Evolutionary conservation across 2,888 invertebrate genomes (phyloP).

Genomic region (Celastrina argiolus): DNA sequence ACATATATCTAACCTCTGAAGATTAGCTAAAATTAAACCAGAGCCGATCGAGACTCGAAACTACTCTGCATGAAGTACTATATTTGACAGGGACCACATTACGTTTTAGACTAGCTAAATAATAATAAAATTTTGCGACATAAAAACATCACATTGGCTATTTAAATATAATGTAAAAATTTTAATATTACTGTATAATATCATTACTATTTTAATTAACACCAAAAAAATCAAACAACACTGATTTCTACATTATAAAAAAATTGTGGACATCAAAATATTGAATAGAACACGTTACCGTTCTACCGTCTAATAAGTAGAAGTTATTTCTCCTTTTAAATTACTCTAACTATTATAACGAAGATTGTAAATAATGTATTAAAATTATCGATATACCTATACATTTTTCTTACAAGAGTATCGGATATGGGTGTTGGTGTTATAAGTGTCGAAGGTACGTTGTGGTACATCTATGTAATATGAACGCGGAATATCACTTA

Average conservation of each 20-base stretch:
- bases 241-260: slow-evolving; percentile 12
- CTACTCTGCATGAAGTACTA: not conserved
- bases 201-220: slow-evolving; percentile 4
- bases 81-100: not conserved
- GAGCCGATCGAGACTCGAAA: not conserved
- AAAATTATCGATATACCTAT: slow-evolving; percentile 24
- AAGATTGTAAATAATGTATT: slow-evolving; percentile 25
- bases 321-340: slow-evolving; percentile 8
- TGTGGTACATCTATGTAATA: slow-evolving; percentile 16
- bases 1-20: not conserved
- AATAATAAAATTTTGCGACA: not conserved
- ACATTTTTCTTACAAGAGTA: slow-evolving; percentile 22
- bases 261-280: slow-evolving; percentile 25
- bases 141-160: slow-evolving; percentile 6
- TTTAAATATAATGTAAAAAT: slow-evolving; percentile 7
- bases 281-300: slow-evolving; percentile 15
- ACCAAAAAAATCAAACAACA: slow-evolving; percentile 20
- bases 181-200: slow-evolving; percentile 10
- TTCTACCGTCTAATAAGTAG: slow-evolving; percentile 21
- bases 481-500: slow-evolving; percentile 19
- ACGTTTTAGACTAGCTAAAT: slow-evolving; percentile 14
- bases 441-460: slow-evolving; percentile 20
- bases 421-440: slow-evolving; percentile 21
- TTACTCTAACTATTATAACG: slow-evolving; percentile 24
- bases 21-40: not conserved